Evolutionary conservation across 2,113 vertebrate genomes (phyloP).

Genomic region (Gobiocypris rarus): DNA sequence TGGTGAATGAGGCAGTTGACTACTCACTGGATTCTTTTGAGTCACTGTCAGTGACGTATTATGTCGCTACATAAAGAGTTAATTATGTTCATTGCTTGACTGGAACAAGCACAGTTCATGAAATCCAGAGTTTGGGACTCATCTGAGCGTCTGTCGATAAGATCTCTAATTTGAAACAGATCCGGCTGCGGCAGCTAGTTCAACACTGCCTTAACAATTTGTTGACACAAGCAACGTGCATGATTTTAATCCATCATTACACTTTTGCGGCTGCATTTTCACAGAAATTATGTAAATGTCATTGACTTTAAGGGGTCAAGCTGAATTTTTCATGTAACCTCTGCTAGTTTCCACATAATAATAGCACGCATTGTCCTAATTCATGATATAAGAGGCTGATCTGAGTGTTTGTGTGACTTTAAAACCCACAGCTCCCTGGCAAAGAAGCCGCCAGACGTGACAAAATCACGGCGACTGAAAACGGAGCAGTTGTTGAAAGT

Average conservation of each 20-base stretch:
- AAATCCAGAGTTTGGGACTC: background rate
- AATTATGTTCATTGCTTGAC: background rate
- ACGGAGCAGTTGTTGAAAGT: conserved; percentile 87
- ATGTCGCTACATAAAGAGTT: background rate
- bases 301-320: conserved; percentile 8
- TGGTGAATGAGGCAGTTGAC: background rate
- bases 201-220: conserved; percentile 4
- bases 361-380: background rate
- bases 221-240: conserved; percentile 10
- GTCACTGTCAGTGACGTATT: background rate
- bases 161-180: conserved; percentile 23
- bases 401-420: background rate
- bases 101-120: background rate
- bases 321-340: background rate
- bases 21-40: background rate
- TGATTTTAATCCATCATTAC: conserved; percentile 20
- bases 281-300: conserved; percentile 31
- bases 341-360: background rate
- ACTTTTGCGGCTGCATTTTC: conserved; percentile 19
- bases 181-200: background rate
- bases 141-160: conserved; percentile 16
- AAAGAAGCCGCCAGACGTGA: conserved; percentile 87
- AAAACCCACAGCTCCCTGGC: conserved; percentile 75
- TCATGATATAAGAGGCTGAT: no score
- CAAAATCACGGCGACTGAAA: conserved; percentile 83